Evolutionary conservation across 2,113 vertebrate species (phyloP).

Genomic region (Pteropus alecto): DNA sequence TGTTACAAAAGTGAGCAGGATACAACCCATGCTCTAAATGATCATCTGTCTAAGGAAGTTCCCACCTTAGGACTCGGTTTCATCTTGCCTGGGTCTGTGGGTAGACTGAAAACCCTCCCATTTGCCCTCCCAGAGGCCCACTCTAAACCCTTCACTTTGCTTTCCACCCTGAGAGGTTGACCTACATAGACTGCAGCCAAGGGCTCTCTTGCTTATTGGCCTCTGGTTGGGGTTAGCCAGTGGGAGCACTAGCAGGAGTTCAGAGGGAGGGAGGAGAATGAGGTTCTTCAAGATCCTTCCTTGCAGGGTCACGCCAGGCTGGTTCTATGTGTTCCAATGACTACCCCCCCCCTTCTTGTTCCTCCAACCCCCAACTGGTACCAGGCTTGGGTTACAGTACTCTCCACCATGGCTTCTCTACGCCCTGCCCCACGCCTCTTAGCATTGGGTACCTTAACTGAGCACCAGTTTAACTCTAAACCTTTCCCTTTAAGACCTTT

Average conservation of each 20-base stretch:
- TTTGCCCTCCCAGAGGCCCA: neutral
- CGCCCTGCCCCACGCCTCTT: neutral
- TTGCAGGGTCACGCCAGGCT: neutral
- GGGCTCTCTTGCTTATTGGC: neutral
- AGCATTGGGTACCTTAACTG: neutral
- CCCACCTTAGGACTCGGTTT: neutral
- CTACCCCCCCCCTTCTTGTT: fast-evolving
- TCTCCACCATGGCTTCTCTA: neutral
- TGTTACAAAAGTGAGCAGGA: neutral
- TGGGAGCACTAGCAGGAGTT: neutral
- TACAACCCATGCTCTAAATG: neutral
- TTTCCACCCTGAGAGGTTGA: neutral
- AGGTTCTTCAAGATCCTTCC: neutral
- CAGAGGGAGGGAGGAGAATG: neutral
- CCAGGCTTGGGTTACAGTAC: neutral
- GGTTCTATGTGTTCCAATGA: neutral
- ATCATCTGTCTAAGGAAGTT: neutral
- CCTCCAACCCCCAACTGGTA: fast-evolving
- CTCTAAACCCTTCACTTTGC: neutral
- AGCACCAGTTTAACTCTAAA: neutral
- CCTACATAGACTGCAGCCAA: neutral
- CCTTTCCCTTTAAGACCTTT: neutral
- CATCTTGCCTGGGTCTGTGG: neutral
- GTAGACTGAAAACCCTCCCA: neutral
- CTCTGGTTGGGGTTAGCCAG: neutral